Evolutionary conservation across 2,888 invertebrate genomes (phyloP).

Genomic region (Plagodis dolabraria): DNA sequence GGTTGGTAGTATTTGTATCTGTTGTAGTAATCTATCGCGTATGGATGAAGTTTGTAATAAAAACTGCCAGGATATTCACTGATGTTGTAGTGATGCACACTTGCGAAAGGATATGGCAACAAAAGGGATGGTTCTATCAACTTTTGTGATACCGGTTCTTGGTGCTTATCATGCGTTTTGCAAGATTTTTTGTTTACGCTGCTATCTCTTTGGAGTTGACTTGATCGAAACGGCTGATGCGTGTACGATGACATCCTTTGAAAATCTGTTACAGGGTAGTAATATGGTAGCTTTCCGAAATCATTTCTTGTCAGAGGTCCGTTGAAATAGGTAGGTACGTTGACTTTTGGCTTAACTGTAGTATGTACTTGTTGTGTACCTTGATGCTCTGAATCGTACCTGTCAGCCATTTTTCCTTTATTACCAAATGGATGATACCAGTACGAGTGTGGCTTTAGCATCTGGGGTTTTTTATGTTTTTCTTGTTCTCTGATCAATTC

Average conservation of each 20-base stretch:
- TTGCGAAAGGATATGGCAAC: slow-evolving; percentile 63
- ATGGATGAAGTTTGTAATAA: slow-evolving; percentile 42
- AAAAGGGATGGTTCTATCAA: slow-evolving; percentile 46
- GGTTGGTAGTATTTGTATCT: slow-evolving; percentile 40
- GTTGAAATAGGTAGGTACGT: slow-evolving; percentile 44
- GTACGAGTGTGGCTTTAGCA: slow-evolving; percentile 44
- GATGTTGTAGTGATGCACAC: slow-evolving; percentile 48
- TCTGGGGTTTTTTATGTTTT: slow-evolving; percentile 15
- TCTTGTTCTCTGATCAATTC: slow-evolving; percentile 27
- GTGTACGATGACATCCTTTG: slow-evolving; percentile 60
- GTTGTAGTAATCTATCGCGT: slow-evolving; percentile 46
- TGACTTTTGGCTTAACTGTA: slow-evolving; percentile 23
- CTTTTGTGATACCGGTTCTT: slow-evolving; percentile 36
- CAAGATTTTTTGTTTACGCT: slow-evolving; percentile 1
- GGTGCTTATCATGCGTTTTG: slow-evolving; percentile 11
- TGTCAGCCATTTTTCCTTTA: slow-evolving; percentile 29
- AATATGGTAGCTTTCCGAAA: slow-evolving; percentile 59
- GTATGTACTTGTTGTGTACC: slow-evolving; percentile 25
- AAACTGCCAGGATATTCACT: slow-evolving; percentile 31
- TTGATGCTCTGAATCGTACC: slow-evolving; percentile 41
- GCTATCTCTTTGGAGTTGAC: neutral
- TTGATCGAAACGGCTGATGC: slow-evolving; percentile 34
- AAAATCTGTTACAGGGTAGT: slow-evolving; percentile 59
- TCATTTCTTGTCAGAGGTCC: slow-evolving; percentile 46
- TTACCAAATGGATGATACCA: slow-evolving; percentile 58